Conservation (phyloP, 2,797 vertebrate genomes). For the Xiphorhynchus erythropygius region DNA sequence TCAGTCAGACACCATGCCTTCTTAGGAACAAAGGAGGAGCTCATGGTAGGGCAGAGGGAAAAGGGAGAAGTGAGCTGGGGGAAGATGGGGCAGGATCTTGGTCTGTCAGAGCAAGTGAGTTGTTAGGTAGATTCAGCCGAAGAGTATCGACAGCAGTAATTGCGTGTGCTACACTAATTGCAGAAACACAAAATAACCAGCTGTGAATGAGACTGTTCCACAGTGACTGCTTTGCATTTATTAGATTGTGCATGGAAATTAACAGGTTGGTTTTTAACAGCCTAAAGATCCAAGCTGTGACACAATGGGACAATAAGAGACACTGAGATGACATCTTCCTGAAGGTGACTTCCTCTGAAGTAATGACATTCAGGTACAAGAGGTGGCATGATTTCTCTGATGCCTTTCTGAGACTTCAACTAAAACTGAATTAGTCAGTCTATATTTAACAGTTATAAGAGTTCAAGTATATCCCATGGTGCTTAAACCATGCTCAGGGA, state of each 20-base stretch:
- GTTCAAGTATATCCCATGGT: neutral
- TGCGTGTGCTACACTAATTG: neutral
- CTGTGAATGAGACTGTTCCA: conserved; percentile 43
- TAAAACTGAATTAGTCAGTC: conserved; percentile 1
- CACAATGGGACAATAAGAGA: neutral
- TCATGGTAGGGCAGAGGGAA: neutral
- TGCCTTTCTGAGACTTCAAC: neutral
- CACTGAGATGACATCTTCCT: neutral
- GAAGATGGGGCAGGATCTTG: neutral
- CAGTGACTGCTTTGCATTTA: conserved; percentile 31
- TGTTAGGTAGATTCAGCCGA: conserved; percentile 38
- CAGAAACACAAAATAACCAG: conserved; percentile 40
- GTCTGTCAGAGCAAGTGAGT: neutral
- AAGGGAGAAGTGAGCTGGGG: neutral
- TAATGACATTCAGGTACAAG: neutral
- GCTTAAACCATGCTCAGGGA: neutral
- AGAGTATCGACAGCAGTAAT: conserved; percentile 49
- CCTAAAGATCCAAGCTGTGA: neutral
- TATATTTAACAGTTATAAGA: neutral
- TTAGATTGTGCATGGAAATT: conserved; percentile 45
- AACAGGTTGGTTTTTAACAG: conserved; percentile 40
- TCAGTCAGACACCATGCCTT: neutral
- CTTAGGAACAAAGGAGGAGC: neutral
- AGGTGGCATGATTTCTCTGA: neutral
- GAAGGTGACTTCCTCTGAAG: neutral